Base-by-base conservation (phyloP, 2,797 vertebrate species). In the Eulemur rubriventer region DNA sequence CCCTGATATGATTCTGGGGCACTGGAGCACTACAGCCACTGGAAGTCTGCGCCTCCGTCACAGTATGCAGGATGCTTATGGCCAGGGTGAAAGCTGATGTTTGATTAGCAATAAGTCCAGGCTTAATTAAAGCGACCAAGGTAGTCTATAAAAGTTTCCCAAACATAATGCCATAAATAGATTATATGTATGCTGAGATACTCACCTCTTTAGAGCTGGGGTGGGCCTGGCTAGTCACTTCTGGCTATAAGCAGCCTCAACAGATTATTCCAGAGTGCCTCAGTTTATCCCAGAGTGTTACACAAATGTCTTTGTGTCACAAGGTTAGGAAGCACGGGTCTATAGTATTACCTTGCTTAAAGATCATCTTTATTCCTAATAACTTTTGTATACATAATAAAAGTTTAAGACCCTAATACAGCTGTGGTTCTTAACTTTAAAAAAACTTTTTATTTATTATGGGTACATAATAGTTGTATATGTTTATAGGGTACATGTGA, bases 291-390 rank as follows among this genome's bases (percentile, higher is more conserved):
- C 38, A 35, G 46, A 12, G 4, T 35, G 28, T 63, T 38, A 63
- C 6, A 63, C 7, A 61, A 81, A 30, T 70, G 18, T 73, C 3
- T 41, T 46, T 67, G 35, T 48, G 41, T 89, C 26, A 82, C 7
- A 52, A 79, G 30, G 61, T 70, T 89, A 85, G 73, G 57, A 75
- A 91, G 59, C n/a, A 80, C 4, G 83, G 50, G 41, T 55, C 26
- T 76, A 28, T 7, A 82, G 41, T 30, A 79, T 59, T 93, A 52
- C 11, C 16, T 38, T 73, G n/a, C 43, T 90, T 95, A 89, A 85
- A 81, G 52, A 89, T 86, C 4, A 83, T 43, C 57, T 92, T 94
- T 86, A 80, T 92, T 82, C 46, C 48, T 78, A 84, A 69, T 83
- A 89, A 80, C 59, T 92, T 91, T 59, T 80, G 50, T 65, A 94